Conservation (phyloP, 2,797 vertebrate genomes). For the Spondyliosoma cantharus region DNA sequence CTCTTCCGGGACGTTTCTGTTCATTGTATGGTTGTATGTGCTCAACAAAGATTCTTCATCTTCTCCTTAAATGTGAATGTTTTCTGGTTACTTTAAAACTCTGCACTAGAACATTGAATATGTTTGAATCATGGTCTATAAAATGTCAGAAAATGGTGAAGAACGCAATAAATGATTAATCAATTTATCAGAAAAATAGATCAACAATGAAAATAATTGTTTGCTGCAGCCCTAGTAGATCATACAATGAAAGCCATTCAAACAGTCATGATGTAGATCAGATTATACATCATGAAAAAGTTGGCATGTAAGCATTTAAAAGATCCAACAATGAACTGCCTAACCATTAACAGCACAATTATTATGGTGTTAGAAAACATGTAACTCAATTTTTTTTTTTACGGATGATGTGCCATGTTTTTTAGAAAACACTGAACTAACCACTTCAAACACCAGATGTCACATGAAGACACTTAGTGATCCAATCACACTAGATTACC, state of each 20-base stretch:
- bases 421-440: background rate
- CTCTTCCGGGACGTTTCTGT: too few relatives aligned
- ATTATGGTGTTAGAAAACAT: slow-evolving; percentile 8
- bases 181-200: too few relatives aligned
- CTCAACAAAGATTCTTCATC: too few relatives aligned
- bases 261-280: background rate
- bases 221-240: background rate
- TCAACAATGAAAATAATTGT: too few relatives aligned
- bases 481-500: background rate
- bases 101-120: too few relatives aligned
- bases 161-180: too few relatives aligned
- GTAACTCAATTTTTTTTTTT: background rate
- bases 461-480: background rate
- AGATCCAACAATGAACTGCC: background rate
- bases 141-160: too few relatives aligned
- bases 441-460: background rate
- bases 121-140: too few relatives aligned
- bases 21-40: too few relatives aligned
- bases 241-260: background rate
- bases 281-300: background rate
- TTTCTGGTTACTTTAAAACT: too few relatives aligned
- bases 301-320: background rate
- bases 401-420: background rate
- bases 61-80: too few relatives aligned
- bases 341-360: slow-evolving; percentile 4